These are phyloP conservation scores for Botia kubotai DNA, from an alignment of 2,797 vertebrate genomes.

Conservation along the genomic window DNA sequence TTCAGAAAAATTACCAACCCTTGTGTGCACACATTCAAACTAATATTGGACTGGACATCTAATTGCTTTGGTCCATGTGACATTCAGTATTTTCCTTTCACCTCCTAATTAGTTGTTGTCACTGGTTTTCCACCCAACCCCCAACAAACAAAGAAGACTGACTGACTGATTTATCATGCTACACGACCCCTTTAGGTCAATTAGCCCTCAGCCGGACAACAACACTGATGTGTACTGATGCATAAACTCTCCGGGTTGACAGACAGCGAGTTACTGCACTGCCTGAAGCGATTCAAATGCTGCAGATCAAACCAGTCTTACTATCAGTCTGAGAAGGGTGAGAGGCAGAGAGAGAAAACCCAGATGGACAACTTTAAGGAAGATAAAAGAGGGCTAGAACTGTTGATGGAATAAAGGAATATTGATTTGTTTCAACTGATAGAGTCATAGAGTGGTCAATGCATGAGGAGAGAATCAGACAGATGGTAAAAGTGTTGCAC, in stretches of 20 bases:
- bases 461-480: neutral
- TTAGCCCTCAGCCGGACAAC: constrained; percentile 71
- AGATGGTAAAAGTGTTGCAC: neutral
- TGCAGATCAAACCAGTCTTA: constrained; percentile 58
- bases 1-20: neutral
- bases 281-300: constrained; percentile 62
- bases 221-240: constrained; percentile 75
- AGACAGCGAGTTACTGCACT: constrained; percentile 54
- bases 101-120: constrained; percentile 62
- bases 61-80: constrained; percentile 61
- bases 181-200: constrained; percentile 77
- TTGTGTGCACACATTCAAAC: constrained; percentile 42
- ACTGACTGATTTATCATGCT: constrained; percentile 72
- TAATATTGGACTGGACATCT: constrained; percentile 40
- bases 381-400: constrained; percentile 51
- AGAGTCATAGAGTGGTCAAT: neutral
- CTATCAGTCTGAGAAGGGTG: constrained; percentile 58
- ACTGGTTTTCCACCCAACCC: constrained; percentile 58
- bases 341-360: constrained; percentile 49
- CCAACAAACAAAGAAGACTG: constrained; percentile 67
- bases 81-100: constrained; percentile 63
- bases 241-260: constrained; percentile 71
- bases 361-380: constrained; percentile 42
- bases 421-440: constrained; percentile 4
- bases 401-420: constrained; percentile 13